A percentile compares a stretch with the other conserved stretches of the same genome.
These are phyloP conservation scores for Lithosia quadra DNA, from an alignment of 2,888 invertebrate genomes.

Conservation along the genomic window DNA sequence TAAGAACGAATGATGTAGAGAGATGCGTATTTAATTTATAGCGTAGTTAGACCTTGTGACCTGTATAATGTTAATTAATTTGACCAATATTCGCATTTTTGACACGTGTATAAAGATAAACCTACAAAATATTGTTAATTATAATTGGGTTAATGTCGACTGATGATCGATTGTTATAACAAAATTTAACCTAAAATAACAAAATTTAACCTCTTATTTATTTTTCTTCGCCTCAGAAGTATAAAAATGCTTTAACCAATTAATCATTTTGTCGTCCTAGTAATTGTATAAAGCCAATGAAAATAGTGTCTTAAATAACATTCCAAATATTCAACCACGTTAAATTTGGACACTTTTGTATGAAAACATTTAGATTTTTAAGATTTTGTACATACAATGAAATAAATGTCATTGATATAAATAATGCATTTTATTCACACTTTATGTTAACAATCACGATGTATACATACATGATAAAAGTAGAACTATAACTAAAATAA, in stretches of 20 bases:
- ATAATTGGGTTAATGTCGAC: constrained; percentile 48
- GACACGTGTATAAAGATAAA: constrained; percentile 53
- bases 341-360: constrained; percentile 86
- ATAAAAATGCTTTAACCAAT: constrained; percentile 70
- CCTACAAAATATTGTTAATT: constrained; percentile 35
- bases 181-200: constrained; percentile 33
- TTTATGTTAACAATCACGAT: constrained; percentile 17
- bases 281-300: constrained; percentile 78
- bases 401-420: constrained; percentile 86
- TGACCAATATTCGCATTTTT: constrained; percentile 73
- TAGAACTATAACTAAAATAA: background rate
- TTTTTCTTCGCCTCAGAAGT: constrained; percentile 57
- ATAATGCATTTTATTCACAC: constrained; percentile 47
- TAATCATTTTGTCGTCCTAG: constrained; percentile 72
- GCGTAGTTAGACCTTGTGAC: constrained; percentile 77
- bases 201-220: constrained; percentile 51
- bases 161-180: constrained; percentile 41
- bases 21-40: constrained; percentile 81
- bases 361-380: constrained; percentile 82
- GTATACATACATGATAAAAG: constrained; percentile 2
- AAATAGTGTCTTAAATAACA: constrained; percentile 85
- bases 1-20: constrained; percentile 74
- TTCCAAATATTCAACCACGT: constrained; percentile 84
- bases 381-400: constrained; percentile 87
- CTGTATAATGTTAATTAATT: constrained; percentile 72